phyloP scores from a whole-genome alignment of 2,888 invertebrate genomes.

The Nemurella pictetii region DNA sequence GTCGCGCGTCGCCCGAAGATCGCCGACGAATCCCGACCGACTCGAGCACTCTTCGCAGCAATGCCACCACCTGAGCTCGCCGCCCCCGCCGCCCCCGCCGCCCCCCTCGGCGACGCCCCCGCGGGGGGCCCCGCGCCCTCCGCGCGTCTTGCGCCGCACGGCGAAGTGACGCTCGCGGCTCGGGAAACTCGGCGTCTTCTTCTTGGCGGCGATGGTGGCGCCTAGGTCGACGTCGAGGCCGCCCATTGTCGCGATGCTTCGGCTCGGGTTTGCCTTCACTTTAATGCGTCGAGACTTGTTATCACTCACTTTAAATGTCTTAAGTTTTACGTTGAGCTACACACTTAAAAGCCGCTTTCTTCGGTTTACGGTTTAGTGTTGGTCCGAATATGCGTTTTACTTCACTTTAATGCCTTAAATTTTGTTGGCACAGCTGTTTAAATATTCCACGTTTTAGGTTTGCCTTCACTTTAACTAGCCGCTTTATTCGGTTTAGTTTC shows the following conservation, averaged over 20 bases:
- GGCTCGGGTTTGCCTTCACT: neutral
- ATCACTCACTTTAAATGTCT: too few relatives aligned
- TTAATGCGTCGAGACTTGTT: too few relatives aligned
- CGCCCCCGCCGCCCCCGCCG: conserved; percentile 22
- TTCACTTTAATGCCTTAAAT: too few relatives aligned
- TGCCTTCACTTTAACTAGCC: too few relatives aligned
- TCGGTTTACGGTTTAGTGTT: too few relatives aligned
- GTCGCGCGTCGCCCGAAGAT: conserved; percentile 1
- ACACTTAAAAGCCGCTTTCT: too few relatives aligned
- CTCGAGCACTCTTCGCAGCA: conserved; percentile 33
- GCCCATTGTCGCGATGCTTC: too few relatives aligned
- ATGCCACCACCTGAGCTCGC: conserved; percentile 18
- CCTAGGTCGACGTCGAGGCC: neutral
- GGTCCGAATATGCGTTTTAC: too few relatives aligned
- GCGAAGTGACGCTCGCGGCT: conserved; percentile 70
- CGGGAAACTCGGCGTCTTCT: conserved; percentile 64
- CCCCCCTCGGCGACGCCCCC: neutral
- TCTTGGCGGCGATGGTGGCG: conserved; percentile 43
- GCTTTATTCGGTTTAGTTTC: too few relatives aligned
- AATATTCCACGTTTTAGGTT: too few relatives aligned
- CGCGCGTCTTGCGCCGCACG: conserved; percentile 58
- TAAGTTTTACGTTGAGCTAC: neutral
- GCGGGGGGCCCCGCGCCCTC: neutral
- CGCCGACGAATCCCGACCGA: neutral
- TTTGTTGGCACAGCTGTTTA: too few relatives aligned